Evolutionary conservation across 2,113 vertebrate species (phyloP), one percentile per base, ranked within the genome.

Genomic region (Hoplias malabaricus): DNA sequence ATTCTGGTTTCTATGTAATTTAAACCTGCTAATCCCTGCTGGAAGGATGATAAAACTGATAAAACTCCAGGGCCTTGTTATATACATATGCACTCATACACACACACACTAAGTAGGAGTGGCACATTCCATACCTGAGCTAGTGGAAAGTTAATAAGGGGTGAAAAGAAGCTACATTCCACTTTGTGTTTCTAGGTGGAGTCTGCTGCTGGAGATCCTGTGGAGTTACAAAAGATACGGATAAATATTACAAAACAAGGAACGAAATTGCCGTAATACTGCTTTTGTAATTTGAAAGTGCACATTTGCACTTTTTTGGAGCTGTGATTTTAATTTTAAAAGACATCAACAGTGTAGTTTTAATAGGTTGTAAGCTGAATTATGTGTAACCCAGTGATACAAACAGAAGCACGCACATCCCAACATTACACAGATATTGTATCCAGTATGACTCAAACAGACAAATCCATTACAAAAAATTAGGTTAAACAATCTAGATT

Each of bases 111-210:
- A 56, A 69, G 13, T 16, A 80, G 87, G 87, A 88, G 87, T 85
- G 86, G 87, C 83, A 75, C 88, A 88, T 91, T 90, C 86, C 86
- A 85, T 65, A 71, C 57, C 34, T 38, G 42, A 80, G 61, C 29
- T 33, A 80, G 80, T 59, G 27, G 57, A 82, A 86, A 81, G 69
- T 76, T 50, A 70, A 59, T 57, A 76, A 70, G 31, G 66, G 14
- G 66, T 21, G 21, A 74, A 69, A 74, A 29, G 36, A 31, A 73
- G 63, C 8, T 43, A 56, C 8, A 69, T 59, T 69, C 40, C 40
- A 36, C 11, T 63, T 36, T 9, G 19, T 16, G 31, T 25, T 48
- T 16, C 12, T 63, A 31, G 43, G 19, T 36, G 31, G n/a, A 33
- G 33, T 63, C 34, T 36, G 19, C 59, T 63, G 59, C 14, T 34